Base-by-base conservation (phyloP, 1,140 invertebrate species). In the Lucilia cuprina region DNA sequence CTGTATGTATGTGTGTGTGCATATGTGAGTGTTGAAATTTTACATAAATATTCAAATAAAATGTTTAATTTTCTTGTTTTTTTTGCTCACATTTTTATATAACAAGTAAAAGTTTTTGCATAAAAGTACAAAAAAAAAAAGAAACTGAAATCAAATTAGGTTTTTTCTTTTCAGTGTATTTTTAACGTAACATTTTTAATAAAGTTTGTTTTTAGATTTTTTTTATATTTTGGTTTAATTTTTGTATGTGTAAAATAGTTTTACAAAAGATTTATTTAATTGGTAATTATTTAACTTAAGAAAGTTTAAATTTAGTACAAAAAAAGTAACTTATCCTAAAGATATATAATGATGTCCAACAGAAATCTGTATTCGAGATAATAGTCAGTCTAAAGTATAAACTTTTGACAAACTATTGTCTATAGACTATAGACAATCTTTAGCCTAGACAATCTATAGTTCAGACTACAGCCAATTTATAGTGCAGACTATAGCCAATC, bases 61-160 rank as follows among this genome's bases (percentile, higher is more conserved):
- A 21, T 70, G 65, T 70, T 70, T 70, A 70, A 70, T 70, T 70
- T 70, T 70, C 17, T 4, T 70, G 25, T 19, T 70, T 70, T 60
- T 60, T 60, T 60, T 60, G 1, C 8, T 60, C 13, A 12, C 13
- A 14, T 2, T 70, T 70, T 70, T 70, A 70, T 70, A 25, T 70
- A 70, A 70, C 65, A 70, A 70, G 65, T 70, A 70, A 70, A 70
- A 21, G 17, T 70, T 70, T 70, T 70, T 21, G 65, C 65, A 70
- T 70, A 70, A 70, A 21, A 70, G 2, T 70, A 30, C 25, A 1
- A 30, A 30, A 70, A 21, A 70, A 21, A 21, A 70, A 8, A 70
- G 65, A 70, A 70, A 70, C 65, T 70, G 65, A 70, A 70, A 70
- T 70, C 19, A 70, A 70, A 70, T 70, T 21, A 19, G 5, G 41